phyloP scores from a whole-genome alignment of 2,888 invertebrate species.

The Julus scandinavius region DNA sequence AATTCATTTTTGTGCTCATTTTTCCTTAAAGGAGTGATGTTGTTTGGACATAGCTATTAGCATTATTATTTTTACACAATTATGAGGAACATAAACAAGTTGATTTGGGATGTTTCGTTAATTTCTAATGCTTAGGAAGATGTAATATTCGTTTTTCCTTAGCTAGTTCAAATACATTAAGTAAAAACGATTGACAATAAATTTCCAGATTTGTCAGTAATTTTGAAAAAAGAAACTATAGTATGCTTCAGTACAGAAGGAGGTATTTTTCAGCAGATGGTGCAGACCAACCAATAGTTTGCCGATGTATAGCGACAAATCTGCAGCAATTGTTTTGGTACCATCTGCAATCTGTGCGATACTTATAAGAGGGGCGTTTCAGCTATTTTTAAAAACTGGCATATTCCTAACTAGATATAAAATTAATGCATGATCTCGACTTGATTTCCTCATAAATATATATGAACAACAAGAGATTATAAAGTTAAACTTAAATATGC shows the following conservation, averaged over 20 bases:
- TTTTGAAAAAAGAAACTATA: too few species aligned
- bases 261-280: not conserved
- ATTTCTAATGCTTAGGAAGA: not conserved
- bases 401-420: conserved; percentile 25
- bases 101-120: not conserved
- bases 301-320: not conserved
- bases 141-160: too few species aligned
- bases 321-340: not conserved
- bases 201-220: too few species aligned
- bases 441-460: conserved; percentile 39
- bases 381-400: conserved; percentile 30
- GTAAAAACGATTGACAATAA: too few species aligned
- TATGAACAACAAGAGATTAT: conserved; percentile 14
- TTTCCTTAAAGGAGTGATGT: not conserved
- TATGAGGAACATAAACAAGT: not conserved
- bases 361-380: not conserved
- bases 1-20: not conserved
- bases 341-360: not conserved
- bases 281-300: not conserved
- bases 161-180: too few species aligned
- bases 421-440: conserved; percentile 27
- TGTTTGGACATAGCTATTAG: not conserved
- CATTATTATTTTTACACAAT: not conserved
- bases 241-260: not conserved
- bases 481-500: conserved; percentile 23